These are phyloP conservation scores for Aspidiotus destructor DNA, from an alignment of 2,888 invertebrate genomes.

Conservation along the genomic window DNA sequence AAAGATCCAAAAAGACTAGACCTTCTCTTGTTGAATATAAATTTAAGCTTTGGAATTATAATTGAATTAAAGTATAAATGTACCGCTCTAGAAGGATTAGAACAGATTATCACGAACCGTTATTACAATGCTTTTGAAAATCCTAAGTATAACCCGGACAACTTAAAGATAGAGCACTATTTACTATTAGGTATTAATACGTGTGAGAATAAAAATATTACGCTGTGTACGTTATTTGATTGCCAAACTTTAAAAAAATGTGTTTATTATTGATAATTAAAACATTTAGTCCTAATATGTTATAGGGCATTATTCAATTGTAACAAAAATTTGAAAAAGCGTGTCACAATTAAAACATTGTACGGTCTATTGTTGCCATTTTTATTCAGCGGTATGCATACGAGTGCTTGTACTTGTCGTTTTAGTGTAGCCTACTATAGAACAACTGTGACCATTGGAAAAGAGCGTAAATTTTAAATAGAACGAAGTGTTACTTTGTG, in stretches of 20 bases:
- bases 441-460: no score
- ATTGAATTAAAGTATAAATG: not conserved
- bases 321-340: no score
- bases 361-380: no score
- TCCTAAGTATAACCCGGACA: not conserved
- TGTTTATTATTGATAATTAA: slow-evolving; percentile 7
- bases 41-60: not conserved
- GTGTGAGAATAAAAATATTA: not conserved
- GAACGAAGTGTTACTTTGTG: slow-evolving; percentile 6
- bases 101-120: not conserved
- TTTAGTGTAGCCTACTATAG: slow-evolving; percentile 10
- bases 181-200: not conserved
- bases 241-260: not conserved
- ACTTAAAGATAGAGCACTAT: not conserved
- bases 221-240: not conserved
- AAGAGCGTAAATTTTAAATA: slow-evolving; percentile 13
- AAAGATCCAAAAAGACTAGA: not conserved
- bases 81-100: slow-evolving; percentile 4
- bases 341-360: slow-evolving; percentile 10
- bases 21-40: not conserved
- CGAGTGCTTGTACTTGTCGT: slow-evolving; percentile 14
- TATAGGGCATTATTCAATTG: slow-evolving; percentile 9
- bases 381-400: slow-evolving; percentile 12
- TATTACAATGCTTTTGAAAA: not conserved
- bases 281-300: slow-evolving; percentile 9